These are phyloP conservation scores for Lophotriccus pileatus DNA, from an alignment of 2,797 vertebrate species.

Conservation along the genomic window DNA sequence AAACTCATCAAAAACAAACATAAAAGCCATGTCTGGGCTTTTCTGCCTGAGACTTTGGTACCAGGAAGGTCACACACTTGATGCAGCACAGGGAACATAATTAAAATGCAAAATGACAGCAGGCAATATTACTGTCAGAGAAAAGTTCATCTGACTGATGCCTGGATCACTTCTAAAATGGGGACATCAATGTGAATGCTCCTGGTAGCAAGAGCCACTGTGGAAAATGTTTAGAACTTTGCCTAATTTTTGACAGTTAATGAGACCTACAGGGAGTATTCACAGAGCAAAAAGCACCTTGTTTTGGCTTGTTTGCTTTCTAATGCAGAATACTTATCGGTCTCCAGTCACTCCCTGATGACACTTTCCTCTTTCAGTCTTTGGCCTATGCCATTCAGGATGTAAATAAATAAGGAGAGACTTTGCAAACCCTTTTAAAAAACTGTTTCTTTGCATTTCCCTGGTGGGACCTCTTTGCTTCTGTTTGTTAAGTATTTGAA, in stretches of 20 bases:
- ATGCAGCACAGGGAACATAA: not conserved
- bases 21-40: not conserved
- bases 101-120: slow-evolving; percentile 19
- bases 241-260: slow-evolving; percentile 47
- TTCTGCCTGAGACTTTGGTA: not conserved
- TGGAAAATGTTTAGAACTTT: not conserved
- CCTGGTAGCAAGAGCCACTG: not conserved
- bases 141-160: not conserved
- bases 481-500: not conserved
- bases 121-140: rapidly evolving
- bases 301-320: slow-evolving; percentile 30
- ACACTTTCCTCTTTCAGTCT: not conserved
- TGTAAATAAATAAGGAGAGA: not conserved
- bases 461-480: not conserved
- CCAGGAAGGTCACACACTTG: not conserved
- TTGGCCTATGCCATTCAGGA: not conserved
- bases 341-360: not conserved
- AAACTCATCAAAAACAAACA: not conserved
- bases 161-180: slow-evolving; percentile 14
- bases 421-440: not conserved
- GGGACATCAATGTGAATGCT: not conserved
- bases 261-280: slow-evolving; percentile 44
- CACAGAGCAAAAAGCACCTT: not conserved
- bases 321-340: slow-evolving; percentile 13
- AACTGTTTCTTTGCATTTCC: not conserved